Percentiles rank a stretch among this genome's conserved stretches.
phyloP scores from a whole-genome alignment of 2,113 vertebrate genomes.

The Lampris incognitus region DNA sequence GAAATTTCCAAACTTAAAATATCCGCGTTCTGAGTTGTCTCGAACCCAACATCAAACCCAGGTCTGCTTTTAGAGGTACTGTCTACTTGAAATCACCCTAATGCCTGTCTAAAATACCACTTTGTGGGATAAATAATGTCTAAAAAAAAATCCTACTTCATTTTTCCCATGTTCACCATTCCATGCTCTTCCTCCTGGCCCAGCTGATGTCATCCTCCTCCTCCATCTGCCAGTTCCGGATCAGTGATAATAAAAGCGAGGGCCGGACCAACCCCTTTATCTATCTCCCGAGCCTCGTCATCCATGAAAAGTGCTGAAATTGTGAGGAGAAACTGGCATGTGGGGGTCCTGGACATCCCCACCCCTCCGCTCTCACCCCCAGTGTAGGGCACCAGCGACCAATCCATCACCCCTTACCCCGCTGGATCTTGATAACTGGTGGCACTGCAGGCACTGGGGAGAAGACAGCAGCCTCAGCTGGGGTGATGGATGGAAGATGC shows the following conservation, averaged over 20 bases:
- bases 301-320: slow-evolving; percentile 79
- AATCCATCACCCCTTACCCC: slow-evolving; percentile 63
- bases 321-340: slow-evolving; percentile 40
- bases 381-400: slow-evolving; percentile 18
- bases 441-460: slow-evolving; percentile 53
- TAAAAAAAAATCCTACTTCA: too few species aligned
- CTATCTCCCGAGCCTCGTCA: slow-evolving; percentile 70
- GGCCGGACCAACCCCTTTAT: slow-evolving; percentile 46
- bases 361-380: slow-evolving; percentile 12
- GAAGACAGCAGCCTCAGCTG: slow-evolving; percentile 54
- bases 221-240: slow-evolving; percentile 48
- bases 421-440: slow-evolving; percentile 73
- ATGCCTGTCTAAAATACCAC: too few species aligned
- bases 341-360: background rate
- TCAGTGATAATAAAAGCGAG: slow-evolving; percentile 67
- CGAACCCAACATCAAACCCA: too few species aligned
- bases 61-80: too few species aligned
- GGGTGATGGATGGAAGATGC: slow-evolving; percentile 69
- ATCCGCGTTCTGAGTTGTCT: too few species aligned
- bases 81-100: too few species aligned
- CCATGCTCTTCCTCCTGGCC: slow-evolving; percentile 36
- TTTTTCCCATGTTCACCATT: background rate
- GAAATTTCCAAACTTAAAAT: too few species aligned
- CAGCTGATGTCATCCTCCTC: slow-evolving; percentile 59
- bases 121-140: too few species aligned